Conservation (phyloP, 2,797 vertebrate species). For the Propithecus perrieri region DNA sequence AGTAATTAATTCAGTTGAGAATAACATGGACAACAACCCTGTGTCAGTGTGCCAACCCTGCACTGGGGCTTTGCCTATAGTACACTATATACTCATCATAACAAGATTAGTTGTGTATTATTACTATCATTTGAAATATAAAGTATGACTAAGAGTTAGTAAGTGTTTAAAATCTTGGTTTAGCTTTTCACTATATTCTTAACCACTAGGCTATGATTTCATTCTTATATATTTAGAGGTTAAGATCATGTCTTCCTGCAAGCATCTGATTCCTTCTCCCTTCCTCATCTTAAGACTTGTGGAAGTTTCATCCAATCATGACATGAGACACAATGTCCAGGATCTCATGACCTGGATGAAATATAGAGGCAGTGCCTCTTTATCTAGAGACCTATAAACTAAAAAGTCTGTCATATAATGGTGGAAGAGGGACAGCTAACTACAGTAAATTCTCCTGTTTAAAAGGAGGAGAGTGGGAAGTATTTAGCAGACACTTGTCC, state of each 20-base stretch:
- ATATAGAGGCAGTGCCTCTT: neutral
- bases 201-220: neutral
- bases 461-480: neutral
- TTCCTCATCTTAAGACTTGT: neutral
- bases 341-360: neutral
- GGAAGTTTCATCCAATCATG: neutral
- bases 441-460: neutral
- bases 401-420: neutral
- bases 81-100: neutral
- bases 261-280: neutral
- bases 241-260: neutral
- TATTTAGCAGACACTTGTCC: neutral
- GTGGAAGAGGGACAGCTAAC: neutral
- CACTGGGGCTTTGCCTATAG: neutral
- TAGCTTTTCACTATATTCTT: neutral
- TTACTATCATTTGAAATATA: conserved; percentile 18
- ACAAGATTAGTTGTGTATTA: neutral
- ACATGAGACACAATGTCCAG: neutral
- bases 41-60: neutral
- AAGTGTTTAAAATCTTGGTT: neutral
- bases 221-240: neutral
- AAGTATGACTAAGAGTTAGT: neutral
- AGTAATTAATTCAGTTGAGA: neutral
- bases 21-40: neutral
- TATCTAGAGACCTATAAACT: neutral